These are phyloP conservation scores for Phaetusa simplex DNA, from an alignment of 2,113 vertebrate genomes.

Conservation along the genomic window DNA sequence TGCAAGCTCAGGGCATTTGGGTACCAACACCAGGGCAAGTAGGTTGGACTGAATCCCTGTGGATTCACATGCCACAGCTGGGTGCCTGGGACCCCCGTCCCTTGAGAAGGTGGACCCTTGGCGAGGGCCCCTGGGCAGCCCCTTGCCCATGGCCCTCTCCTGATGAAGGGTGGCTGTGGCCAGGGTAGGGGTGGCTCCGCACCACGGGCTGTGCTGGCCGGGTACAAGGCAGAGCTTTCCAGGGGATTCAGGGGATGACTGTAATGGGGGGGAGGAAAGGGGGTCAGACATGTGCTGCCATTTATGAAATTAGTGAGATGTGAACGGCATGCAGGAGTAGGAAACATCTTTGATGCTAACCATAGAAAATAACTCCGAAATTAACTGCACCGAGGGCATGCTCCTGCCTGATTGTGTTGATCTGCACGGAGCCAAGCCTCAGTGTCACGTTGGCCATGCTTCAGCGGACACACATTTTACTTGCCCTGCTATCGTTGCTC, in stretches of 20 bases:
- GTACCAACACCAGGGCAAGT: neutral
- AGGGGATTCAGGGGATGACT: neutral
- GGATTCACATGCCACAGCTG: neutral
- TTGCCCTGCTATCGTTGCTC: neutral
- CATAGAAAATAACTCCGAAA: constrained; percentile 25
- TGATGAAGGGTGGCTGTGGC: neutral
- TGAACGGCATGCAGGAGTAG: neutral
- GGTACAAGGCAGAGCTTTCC: neutral
- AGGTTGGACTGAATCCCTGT: neutral
- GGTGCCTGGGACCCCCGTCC: neutral
- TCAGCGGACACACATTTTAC: neutral
- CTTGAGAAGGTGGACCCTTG: rapidly evolving
- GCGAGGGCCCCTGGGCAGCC: neutral
- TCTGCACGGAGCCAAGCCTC: neutral
- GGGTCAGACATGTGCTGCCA: neutral
- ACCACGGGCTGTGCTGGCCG: rapidly evolving
- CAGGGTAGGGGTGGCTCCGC: rapidly evolving
- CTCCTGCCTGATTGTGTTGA: constrained; percentile 49
- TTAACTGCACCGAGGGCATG: constrained; percentile 2
- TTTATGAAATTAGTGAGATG: neutral
- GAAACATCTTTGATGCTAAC: constrained; percentile 36
- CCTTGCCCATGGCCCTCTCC: neutral
- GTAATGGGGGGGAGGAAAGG: neutral
- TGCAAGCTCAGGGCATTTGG: neutral
- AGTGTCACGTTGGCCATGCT: constrained; percentile 11